phyloP scores from a whole-genome alignment of 35 echinoderm and acorn worm genomes.

The Amphiura filiformis region DNA sequence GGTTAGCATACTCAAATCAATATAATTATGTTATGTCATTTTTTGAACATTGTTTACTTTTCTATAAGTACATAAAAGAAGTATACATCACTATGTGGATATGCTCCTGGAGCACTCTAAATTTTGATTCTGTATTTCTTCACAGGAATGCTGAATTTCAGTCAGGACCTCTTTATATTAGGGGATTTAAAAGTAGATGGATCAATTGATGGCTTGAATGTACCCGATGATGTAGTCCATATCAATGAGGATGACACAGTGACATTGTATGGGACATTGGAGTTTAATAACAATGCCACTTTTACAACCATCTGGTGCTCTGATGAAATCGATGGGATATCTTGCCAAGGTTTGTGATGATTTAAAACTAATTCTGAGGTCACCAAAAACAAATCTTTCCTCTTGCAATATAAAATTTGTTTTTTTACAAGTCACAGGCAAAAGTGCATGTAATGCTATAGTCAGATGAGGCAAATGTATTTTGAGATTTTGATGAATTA shows the following conservation, averaged over 20 bases:
- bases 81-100: no score
- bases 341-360: neutral
- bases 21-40: no score
- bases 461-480: no score
- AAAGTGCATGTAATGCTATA: neutral
- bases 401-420: neutral
- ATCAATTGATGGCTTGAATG: neutral
- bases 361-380: neutral
- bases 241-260: neutral
- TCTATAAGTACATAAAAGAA: no score
- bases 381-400: neutral
- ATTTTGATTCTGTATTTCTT: no score
- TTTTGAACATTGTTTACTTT: no score
- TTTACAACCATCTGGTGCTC: neutral
- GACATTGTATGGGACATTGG: neutral
- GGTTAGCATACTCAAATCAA: no score
- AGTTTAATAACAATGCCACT: neutral
- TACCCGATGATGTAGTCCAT: neutral
- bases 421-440: no score
- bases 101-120: no score
- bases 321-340: conserved; percentile 16
- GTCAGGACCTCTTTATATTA: neutral
- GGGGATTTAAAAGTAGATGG: conserved; percentile 19
- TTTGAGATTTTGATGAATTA: no score
- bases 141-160: neutral